These are phyloP conservation scores for Podarcis siculus DNA, from an alignment of 2,797 vertebrate genomes.

Conservation along the genomic window DNA sequence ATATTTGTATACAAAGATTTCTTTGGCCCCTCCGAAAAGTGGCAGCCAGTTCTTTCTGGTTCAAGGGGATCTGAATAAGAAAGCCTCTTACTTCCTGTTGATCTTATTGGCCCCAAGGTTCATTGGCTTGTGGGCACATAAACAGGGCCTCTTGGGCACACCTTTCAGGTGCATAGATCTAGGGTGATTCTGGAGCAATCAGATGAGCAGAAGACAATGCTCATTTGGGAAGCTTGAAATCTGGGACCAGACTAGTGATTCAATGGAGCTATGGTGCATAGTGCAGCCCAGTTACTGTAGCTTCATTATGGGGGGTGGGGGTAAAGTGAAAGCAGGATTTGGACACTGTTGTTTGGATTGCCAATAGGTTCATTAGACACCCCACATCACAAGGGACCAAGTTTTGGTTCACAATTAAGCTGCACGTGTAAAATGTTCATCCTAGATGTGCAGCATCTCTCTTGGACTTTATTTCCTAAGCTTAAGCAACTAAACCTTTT, in stretches of 20 bases:
- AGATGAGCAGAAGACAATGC: background rate
- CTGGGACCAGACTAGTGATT: background rate
- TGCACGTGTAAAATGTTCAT: background rate
- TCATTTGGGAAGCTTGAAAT: background rate
- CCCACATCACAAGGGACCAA: background rate
- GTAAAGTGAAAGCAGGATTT: too few species aligned
- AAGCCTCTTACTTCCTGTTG: background rate
- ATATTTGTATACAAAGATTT: too few species aligned
- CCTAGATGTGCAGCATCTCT: slow-evolving; percentile 7
- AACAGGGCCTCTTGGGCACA: background rate
- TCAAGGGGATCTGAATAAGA: background rate
- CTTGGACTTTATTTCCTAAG: slow-evolving; percentile 54
- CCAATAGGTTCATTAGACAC: background rate
- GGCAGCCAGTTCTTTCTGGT: background rate
- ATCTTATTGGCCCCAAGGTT: background rate
- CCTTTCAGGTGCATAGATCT: background rate
- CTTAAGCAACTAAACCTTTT: slow-evolving; percentile 55
- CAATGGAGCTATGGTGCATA: too few species aligned
- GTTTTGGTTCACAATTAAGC: background rate
- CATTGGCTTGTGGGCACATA: background rate
- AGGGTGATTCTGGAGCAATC: background rate
- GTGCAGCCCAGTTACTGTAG: accelerated
- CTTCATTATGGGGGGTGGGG: background rate
- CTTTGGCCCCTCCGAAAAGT: background rate
- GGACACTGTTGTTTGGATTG: background rate